Evolutionary conservation across 1,140 invertebrate genomes (phyloP).

Genomic region (Sitophilus oryzae): DNA sequence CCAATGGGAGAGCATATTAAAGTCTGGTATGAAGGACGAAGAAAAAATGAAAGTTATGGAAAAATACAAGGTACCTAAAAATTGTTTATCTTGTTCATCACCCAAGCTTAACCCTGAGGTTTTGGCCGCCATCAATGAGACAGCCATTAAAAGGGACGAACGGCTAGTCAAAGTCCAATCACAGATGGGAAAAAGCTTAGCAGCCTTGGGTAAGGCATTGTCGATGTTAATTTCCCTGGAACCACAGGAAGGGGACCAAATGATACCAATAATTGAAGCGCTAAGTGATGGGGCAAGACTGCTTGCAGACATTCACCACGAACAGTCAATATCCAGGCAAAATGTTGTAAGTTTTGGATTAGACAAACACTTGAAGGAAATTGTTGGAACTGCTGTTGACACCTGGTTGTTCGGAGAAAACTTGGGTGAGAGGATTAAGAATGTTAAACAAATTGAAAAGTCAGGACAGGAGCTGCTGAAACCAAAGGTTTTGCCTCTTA

Average conservation of each 20-base stretch:
- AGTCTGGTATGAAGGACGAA: not conserved
- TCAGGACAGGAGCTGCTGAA: not conserved
- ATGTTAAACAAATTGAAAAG: slow-evolving; percentile 1
- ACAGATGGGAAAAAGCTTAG: not conserved
- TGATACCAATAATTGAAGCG: not conserved
- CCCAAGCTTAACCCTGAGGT: not conserved
- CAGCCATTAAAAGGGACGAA: not conserved
- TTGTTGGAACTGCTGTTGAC: not conserved
- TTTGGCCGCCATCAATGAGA: not conserved
- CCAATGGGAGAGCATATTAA: not conserved
- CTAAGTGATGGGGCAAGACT: not conserved
- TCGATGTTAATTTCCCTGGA: not conserved
- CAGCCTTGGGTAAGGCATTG: not conserved
- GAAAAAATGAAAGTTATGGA: not conserved
- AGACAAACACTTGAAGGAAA: not conserved
- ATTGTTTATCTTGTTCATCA: not conserved
- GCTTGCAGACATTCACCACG: not conserved
- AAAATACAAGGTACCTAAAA: not conserved
- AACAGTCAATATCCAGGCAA: not conserved
- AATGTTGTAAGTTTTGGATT: not conserved
- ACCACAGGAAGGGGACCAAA: not conserved
- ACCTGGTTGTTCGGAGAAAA: not conserved
- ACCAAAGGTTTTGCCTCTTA: not conserved
- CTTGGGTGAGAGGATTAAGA: not conserved
- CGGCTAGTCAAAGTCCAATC: not conserved